Evolutionary conservation across 2,797 vertebrate species (phyloP).

Genomic region (Sardinella longiceps): DNA sequence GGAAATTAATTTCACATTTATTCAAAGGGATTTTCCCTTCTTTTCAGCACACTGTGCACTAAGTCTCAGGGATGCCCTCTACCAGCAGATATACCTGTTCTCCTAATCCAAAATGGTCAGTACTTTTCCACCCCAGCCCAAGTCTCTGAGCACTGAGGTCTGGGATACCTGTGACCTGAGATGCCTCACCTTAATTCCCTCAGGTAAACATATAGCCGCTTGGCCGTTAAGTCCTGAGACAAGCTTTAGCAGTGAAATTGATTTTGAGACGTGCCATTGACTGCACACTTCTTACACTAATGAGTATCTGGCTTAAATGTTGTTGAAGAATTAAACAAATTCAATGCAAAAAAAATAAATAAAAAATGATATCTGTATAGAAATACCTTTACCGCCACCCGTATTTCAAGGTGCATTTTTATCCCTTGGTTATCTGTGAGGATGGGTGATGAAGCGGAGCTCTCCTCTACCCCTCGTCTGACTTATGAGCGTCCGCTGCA

Average conservation of each 20-base stretch:
- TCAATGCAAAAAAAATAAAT: too few relatives aligned
- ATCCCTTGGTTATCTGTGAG: background rate
- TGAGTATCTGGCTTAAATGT: background rate
- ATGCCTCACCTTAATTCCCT: constrained; percentile 62
- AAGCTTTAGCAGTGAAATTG: background rate
- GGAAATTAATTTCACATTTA: constrained; percentile 18
- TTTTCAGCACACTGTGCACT: constrained; percentile 27
- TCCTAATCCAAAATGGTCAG: constrained; percentile 74
- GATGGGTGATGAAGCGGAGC: background rate
- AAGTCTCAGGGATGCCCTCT: constrained; percentile 45
- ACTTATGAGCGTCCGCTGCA: background rate
- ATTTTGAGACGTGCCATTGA: background rate
- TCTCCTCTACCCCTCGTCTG: background rate
- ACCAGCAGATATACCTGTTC: constrained; percentile 66
- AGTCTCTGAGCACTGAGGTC: background rate
- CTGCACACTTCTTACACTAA: background rate
- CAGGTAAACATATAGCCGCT: constrained; percentile 38
- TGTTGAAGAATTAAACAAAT: background rate
- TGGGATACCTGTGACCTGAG: constrained; percentile 44
- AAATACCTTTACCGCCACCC: background rate
- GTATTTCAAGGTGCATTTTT: background rate
- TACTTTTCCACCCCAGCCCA: constrained; percentile 73
- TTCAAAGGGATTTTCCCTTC: constrained; percentile 6
- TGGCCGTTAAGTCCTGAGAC: background rate
- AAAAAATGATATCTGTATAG: background rate